These are phyloP conservation scores for Leptinotarsa peninsularis DNA, from an alignment of 2,888 invertebrate genomes.

Conservation along the genomic window DNA sequence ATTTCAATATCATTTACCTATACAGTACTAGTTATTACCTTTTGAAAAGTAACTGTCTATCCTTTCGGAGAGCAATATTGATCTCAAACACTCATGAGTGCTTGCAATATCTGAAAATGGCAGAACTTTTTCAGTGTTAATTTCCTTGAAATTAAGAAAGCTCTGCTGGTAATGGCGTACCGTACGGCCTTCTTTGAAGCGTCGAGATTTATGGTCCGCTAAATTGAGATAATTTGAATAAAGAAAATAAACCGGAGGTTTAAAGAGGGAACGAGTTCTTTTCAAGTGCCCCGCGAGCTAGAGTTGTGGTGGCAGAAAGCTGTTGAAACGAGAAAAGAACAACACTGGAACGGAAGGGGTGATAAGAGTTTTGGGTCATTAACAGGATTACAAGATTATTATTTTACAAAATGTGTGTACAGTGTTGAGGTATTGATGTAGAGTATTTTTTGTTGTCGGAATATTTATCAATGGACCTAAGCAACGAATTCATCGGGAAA, in stretches of 20 bases:
- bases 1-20: no score
- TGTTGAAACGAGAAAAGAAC: conserved; percentile 15
- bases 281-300: conserved; percentile 21
- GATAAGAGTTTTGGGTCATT: background rate
- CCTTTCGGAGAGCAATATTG: background rate
- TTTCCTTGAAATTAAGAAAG: conserved; percentile 38
- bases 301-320: conserved; percentile 18
- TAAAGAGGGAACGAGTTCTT: conserved; percentile 25
- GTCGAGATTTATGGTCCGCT: conserved; percentile 40
- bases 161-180: conserved; percentile 29
- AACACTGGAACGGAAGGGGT: conserved; percentile 2
- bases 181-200: conserved; percentile 36
- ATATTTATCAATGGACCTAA: no score
- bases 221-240: conserved; percentile 44
- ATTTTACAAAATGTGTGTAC: background rate
- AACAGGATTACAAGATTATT: background rate
- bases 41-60: background rate
- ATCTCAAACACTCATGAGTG: background rate
- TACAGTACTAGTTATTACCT: background rate
- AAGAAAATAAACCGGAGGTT: conserved; percentile 33
- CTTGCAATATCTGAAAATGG: background rate
- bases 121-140: conserved; percentile 29
- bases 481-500: no score
- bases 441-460: no score
- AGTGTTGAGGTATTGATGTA: no score